A percentile compares a stretch with the other conserved stretches of the same genome.
These are phyloP conservation scores for Xiphophorus couchianus DNA, from an alignment of 2,113 vertebrate genomes.

Conservation along the genomic window DNA sequence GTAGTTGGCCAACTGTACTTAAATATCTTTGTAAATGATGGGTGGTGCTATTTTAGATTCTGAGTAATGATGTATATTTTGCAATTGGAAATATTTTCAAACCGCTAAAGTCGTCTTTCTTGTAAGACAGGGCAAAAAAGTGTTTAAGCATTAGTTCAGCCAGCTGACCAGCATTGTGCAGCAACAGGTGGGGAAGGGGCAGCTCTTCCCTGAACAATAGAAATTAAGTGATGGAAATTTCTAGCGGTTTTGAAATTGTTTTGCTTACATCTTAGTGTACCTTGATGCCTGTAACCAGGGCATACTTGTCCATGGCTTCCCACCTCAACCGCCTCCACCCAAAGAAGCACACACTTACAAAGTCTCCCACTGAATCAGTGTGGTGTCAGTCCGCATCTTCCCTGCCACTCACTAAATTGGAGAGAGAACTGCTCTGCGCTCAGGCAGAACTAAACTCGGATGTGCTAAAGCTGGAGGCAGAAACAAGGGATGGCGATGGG, in stretches of 20 bases:
- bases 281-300: no score
- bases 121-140: no score
- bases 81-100: not conserved
- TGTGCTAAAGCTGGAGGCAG: conserved; percentile 82
- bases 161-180: not conserved
- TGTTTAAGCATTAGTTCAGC: not conserved
- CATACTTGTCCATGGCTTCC: not conserved
- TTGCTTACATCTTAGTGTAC: no score
- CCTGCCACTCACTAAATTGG: conserved; percentile 84
- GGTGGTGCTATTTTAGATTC: not conserved
- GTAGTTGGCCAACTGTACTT: not conserved
- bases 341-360: conserved; percentile 29
- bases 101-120: not conserved
- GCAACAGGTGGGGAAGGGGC: not conserved
- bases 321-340: conserved; percentile 1
- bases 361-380: conserved; percentile 42
- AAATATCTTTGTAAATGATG: not conserved
- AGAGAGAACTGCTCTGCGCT: conserved; percentile 82
- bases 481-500: conserved; percentile 51
- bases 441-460: conserved; percentile 91
- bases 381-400: conserved; percentile 79
- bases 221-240: no score
- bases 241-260: no score
- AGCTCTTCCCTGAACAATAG: no score
- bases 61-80: not conserved